Percentiles rank a stretch among this genome's conserved stretches.
Evolutionary conservation across 2,113 vertebrate species (phyloP).

Genomic region (Australoheros scitulus): DNA sequence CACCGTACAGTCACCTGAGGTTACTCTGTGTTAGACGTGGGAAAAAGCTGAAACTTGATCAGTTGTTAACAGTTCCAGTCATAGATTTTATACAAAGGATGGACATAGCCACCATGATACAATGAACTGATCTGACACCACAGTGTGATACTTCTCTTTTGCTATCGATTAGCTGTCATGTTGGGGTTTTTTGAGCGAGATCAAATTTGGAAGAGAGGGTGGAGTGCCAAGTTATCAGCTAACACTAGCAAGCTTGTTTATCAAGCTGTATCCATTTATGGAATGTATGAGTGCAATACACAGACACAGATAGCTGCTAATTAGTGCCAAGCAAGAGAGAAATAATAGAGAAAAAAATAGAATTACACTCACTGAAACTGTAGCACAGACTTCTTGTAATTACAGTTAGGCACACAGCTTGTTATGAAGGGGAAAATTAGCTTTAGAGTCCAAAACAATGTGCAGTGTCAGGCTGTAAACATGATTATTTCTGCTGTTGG

Average conservation of each 20-base stretch:
- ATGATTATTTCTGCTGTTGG: not conserved
- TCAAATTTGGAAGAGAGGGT: not conserved
- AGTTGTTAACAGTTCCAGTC: not conserved
- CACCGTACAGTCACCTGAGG: not conserved
- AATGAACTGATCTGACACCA: too few relatives aligned
- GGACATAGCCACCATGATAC: too few relatives aligned
- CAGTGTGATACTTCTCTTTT: not conserved
- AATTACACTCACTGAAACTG: not conserved
- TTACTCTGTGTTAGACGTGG: not conserved
- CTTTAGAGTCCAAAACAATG: not conserved
- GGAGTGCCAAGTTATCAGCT: not conserved
- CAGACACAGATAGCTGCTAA: not conserved
- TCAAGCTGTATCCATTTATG: not conserved
- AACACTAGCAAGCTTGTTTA: not conserved
- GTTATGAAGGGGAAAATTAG: not conserved
- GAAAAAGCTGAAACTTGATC: not conserved
- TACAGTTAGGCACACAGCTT: too few relatives aligned
- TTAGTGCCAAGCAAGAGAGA: not conserved
- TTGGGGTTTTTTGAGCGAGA: not conserved
- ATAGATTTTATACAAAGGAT: not conserved
- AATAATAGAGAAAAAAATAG: not conserved
- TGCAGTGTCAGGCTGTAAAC: not conserved
- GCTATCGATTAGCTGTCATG: not conserved
- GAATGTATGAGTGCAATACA: not conserved
- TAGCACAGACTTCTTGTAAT: not conserved